Evolutionary conservation across 1,140 invertebrate species (phyloP).

Genomic region (Meloidogyne floridensis): DNA sequence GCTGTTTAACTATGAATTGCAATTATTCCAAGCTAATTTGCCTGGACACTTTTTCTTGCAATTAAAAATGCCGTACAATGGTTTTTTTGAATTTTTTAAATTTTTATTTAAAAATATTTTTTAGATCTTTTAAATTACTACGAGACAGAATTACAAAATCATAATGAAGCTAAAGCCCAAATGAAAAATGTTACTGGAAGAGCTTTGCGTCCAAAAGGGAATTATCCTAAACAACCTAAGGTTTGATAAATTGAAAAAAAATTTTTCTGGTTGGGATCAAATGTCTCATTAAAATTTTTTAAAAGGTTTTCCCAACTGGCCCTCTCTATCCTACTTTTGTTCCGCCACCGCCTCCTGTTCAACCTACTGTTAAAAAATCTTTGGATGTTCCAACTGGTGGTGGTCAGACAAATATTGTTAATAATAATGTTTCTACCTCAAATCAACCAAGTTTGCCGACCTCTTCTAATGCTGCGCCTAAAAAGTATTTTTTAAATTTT

Average conservation of each 20-base stretch:
- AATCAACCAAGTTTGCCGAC: neutral
- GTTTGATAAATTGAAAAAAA: neutral
- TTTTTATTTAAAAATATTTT: neutral
- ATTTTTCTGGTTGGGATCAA: neutral
- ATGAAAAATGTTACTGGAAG: neutral
- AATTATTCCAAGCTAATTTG: neutral
- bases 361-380: too few relatives aligned
- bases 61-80: constrained; percentile 19
- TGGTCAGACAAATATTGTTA: neutral
- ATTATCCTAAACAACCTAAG: neutral
- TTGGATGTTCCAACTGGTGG: neutral
- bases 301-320: neutral
- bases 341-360: neutral
- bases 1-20: neutral
- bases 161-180: neutral
- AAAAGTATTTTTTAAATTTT: neutral
- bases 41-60: constrained; percentile 3
- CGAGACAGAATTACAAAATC: constrained; percentile 7
- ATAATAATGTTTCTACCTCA: neutral
- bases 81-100: neutral
- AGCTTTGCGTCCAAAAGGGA: neutral
- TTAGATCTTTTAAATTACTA: constrained; percentile 9
- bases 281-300: neutral
- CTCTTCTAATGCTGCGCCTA: too few relatives aligned
- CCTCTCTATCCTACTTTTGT: neutral